Percentiles rank a stretch among this genome's conserved stretches.
Evolutionary conservation across 2,797 vertebrate genomes (phyloP).

Genomic region (Sebastes iracundus): DNA sequence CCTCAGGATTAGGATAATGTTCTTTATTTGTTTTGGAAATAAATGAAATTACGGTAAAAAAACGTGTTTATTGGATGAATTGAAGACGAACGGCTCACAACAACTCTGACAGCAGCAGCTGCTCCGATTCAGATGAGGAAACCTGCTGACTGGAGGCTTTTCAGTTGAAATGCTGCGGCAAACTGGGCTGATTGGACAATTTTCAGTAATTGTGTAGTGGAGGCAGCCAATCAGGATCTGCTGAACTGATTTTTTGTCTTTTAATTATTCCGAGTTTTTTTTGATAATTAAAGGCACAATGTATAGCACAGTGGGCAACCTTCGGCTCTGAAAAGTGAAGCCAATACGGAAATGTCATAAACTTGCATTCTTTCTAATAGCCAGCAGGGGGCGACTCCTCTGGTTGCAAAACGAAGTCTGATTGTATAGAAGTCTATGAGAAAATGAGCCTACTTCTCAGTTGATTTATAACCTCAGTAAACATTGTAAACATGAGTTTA

Average conservation of each 20-base stretch:
- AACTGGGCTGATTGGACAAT: background rate
- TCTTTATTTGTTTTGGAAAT: conserved; percentile 29
- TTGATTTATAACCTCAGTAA: no score
- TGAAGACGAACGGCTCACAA: background rate
- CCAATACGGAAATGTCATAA: no score
- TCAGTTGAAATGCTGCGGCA: background rate
- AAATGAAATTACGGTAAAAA: conserved; percentile 21
- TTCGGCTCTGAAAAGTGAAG: no score
- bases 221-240: background rate
- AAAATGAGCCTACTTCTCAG: no score
- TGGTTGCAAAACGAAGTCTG: no score
- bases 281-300: background rate
- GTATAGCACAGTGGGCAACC: no score
- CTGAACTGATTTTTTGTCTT: background rate
- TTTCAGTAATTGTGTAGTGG: background rate
- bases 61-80: conserved; percentile 18
- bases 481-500: no score
- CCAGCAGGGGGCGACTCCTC: no score
- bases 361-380: no score
- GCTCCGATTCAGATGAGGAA: conserved; percentile 26
- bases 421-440: no score
- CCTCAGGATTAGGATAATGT: conserved; percentile 16
- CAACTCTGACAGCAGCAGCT: conserved; percentile 8
- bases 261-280: background rate
- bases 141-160: conserved; percentile 31